Conservation (phyloP, 1,140 invertebrate species). For the Sycophaga agraensis region DNA sequence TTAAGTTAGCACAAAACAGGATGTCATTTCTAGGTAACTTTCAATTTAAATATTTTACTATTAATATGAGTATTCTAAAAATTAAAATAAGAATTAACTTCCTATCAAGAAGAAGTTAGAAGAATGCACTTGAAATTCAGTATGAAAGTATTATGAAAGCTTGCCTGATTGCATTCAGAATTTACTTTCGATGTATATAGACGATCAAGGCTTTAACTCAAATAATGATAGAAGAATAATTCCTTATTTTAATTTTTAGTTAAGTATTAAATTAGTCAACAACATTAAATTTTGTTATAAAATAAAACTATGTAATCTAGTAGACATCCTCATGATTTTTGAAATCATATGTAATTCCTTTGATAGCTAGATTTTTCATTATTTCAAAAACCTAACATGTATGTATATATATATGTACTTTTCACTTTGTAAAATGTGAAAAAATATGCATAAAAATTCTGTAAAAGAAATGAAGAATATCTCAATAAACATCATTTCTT, state of each 20-base stretch:
- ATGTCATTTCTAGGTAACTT: conserved; percentile 7
- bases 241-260: conserved; percentile 1
- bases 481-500: too few species aligned
- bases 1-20: conserved; percentile 22
- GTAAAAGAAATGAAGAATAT: too few species aligned
- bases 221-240: neutral
- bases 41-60: conserved; percentile 2
- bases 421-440: too few species aligned
- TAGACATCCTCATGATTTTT: conserved; percentile 11
- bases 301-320: neutral
- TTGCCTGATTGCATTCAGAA: conserved; percentile 7
- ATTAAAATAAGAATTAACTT: conserved; percentile 2
- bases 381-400: conserved; percentile 6
- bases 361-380: conserved; percentile 21
- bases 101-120: neutral
- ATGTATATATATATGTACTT: conserved; percentile 9
- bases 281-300: neutral
- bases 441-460: too few species aligned
- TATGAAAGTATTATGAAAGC: conserved; percentile 4
- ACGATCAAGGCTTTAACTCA: neutral
- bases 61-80: neutral
- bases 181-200: conserved; percentile 25
- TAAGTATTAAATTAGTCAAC: too few species aligned
- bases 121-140: conserved; percentile 2
- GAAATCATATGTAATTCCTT: conserved; percentile 14